A percentile compares a stretch with the other conserved stretches of the same genome.
Conservation (phyloP, 2,113 vertebrate species). For the Phaethornis superciliosus region DNA sequence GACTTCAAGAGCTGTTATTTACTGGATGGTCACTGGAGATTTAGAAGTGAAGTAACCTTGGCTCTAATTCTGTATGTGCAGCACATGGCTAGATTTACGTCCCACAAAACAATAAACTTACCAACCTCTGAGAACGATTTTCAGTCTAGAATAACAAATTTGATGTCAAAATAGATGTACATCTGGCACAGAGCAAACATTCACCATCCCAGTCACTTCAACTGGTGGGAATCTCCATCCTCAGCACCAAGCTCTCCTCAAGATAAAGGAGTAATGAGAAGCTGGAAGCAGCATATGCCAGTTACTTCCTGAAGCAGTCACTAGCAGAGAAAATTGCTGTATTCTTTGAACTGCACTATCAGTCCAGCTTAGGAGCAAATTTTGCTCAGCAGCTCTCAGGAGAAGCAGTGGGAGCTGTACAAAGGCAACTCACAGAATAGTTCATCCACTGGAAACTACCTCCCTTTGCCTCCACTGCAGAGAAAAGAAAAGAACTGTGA, state of each 20-base stretch:
- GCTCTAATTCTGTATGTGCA: background rate
- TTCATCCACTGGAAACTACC: background rate
- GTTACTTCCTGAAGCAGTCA: background rate
- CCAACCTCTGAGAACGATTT: background rate
- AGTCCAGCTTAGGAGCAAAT: background rate
- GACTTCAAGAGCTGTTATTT: conserved; percentile 28
- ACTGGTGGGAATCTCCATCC: background rate
- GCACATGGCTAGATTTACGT: background rate
- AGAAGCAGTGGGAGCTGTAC: background rate
- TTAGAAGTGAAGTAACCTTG: conserved; percentile 29
- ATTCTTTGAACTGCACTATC: background rate
- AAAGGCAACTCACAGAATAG: background rate
- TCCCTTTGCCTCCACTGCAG: background rate
- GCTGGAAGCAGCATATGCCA: background rate
- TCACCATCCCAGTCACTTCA: background rate
- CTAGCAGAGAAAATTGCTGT: background rate
- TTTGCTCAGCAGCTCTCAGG: background rate
- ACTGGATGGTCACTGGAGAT: conserved; percentile 44
- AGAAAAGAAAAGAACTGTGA: background rate
- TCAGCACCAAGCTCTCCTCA: accelerated
- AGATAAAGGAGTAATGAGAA: background rate
- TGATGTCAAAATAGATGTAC: background rate
- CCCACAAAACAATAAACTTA: background rate
- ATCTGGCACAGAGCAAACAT: background rate
- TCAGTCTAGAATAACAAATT: background rate